Evolutionary conservation across 2,113 vertebrate genomes (phyloP).

Genomic region (Gnathonemus echidnorhynchus): DNA sequence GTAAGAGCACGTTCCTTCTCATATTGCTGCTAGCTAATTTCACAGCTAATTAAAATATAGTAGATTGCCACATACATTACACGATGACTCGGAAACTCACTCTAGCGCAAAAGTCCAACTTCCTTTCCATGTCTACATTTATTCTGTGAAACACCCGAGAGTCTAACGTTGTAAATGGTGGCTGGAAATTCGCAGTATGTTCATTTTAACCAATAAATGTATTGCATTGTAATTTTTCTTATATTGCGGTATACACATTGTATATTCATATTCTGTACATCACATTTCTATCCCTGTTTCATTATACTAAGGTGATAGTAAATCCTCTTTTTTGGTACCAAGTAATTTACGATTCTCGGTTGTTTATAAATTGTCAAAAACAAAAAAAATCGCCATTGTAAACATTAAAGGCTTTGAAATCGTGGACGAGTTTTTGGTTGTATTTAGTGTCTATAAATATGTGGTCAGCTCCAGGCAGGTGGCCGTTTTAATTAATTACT

Average conservation of each 20-base stretch:
- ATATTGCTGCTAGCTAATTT: not conserved
- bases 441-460: constrained; percentile 6
- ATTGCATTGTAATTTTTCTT: not conserved
- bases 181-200: not conserved
- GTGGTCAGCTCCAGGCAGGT: not conserved
- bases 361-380: not conserved
- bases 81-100: not conserved
- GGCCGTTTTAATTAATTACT: constrained; percentile 2
- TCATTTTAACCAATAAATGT: not conserved
- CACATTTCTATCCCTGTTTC: not conserved
- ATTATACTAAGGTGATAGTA: not conserved
- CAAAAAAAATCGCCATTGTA: not conserved
- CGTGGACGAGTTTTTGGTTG: not conserved
- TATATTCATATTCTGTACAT: not conserved
- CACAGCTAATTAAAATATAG: not conserved
- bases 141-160: not conserved
- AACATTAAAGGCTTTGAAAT: not conserved
- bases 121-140: not conserved
- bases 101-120: not conserved
- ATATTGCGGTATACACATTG: not conserved
- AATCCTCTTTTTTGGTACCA: not conserved
- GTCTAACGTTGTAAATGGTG: not conserved
- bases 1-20: not conserved
- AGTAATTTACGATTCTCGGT: not conserved
- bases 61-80: not conserved